Base-by-base conservation (phyloP, 2,888 invertebrate genomes). In the Ctenicera cuprea region DNA sequence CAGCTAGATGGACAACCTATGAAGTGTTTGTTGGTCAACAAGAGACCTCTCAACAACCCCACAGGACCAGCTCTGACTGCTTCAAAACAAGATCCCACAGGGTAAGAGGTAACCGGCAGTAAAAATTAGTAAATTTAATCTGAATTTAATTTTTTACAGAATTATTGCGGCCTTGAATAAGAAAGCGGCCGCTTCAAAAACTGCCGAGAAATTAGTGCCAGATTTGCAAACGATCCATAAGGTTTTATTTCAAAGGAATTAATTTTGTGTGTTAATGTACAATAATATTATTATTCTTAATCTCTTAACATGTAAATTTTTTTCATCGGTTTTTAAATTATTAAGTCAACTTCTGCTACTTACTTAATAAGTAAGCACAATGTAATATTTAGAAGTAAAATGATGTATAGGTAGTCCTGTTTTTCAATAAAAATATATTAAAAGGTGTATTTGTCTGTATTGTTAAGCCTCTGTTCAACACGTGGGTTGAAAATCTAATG, bases 1-100 rank as follows among this genome's bases (percentile, higher is more conserved):
- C 96, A 97, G 84, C 88, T 98, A 50, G 97, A 98, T 88, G 97
- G 97, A 0, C 95, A 95, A 83, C 96, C 96, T 3, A 97, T 97
- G 97, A 95, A 95, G 85, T 96, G 96, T 85, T 90, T 95, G 67
- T 89, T 96, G 76, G 95, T 96, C 7, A 94, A 94, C 83, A 94
- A 94, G 48, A 89, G 94, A 82, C 89, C 92, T 48, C 88, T 91
- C 76, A 89, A 90, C 84, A 91, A 91, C 81, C 89, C 91, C 12
- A 89, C 90, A 20, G 88, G 87, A 57, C 87, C 89, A 50, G 87
- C 88, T 1, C 82, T 89, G 26, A 84, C 77, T 12, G 80, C 83
- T 74, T 73, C 79, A 50, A 75, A 67, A 20, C 69, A 67, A 37
- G 65, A 72, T 41, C 14, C 67, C 18, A 30, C 72, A n/a, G 69